Base-by-base conservation (phyloP, 2,888 invertebrate species). In the Proisotoma minuta region DNA sequence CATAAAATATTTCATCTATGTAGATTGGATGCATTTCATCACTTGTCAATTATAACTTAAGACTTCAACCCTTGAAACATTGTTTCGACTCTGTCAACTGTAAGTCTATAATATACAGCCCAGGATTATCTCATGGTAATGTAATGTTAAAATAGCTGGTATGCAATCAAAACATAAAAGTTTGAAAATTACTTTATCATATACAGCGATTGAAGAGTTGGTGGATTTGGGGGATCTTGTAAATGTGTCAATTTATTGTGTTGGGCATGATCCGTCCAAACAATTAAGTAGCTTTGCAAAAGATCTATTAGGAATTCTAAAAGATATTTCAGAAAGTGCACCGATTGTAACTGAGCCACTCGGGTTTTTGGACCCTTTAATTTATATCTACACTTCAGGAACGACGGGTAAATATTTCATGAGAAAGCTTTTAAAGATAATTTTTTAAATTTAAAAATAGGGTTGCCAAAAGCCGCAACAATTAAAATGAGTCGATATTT, bases 361-460 rank as follows among this genome's bases (percentile, higher is more conserved):
- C 2, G 83, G 84, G 57, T 89, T 89, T 77, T 83, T 85, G 67
- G 90, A 89, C 75, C 85, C 85, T 75, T 79, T 98, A 59, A 82
- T 98, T 39, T 98, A 95, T 76, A 96, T 99, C 75, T 98, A 94
- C 78, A 99, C 98, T 0, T 96, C 96, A 49, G 98, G 98, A 39
- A 99, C 98, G 0, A 99, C 98, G 1, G 56, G 49, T 43, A 4
- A 4, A 4, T 15, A 43, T 12, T 43, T 43, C 15, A 15, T 10
- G 15, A 10, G 34, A 15, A 34, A 34, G 8, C 34, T 34, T 34
- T 10, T 34, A 34, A 34, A 34, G 8, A 15, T 10, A 8, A 15
- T 15, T 34, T 34, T 15, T 10, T 15, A 15, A 10, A 34, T 34
- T 34, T 34, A 8, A 34, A 34, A 34, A 5, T 23, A 49, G 98